Evolutionary conservation across 1,140 invertebrate genomes (phyloP).

Genomic region (Oncopeltus fasciatus): DNA sequence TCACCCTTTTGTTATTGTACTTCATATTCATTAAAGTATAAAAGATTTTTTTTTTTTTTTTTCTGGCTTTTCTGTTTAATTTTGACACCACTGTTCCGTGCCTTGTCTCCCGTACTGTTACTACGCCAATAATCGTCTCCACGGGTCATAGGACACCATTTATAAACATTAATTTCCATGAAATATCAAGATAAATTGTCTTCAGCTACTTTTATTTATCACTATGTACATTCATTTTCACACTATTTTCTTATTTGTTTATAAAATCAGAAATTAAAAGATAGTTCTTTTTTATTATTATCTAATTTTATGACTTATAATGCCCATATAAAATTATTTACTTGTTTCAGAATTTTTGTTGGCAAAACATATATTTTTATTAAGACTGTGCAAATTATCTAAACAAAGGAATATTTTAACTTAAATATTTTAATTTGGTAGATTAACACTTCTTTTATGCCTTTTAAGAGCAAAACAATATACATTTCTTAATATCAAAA

Average conservation of each 20-base stretch:
- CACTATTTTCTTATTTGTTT: neutral
- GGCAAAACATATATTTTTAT: neutral
- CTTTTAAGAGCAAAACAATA: no score
- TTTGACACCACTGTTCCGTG: neutral
- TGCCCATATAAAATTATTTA: neutral
- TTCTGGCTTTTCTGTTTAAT: neutral
- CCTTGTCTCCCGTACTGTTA: neutral
- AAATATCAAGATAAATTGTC: neutral
- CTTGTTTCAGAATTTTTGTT: neutral
- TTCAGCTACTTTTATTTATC: neutral
- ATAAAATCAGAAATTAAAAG: neutral
- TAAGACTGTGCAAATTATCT: no score
- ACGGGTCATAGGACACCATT: neutral
- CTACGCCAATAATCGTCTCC: neutral
- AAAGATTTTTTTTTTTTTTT: neutral
- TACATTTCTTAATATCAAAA: no score
- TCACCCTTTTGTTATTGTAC: neutral
- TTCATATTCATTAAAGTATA: neutral
- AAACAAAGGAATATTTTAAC: no score
- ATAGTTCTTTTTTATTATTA: neutral
- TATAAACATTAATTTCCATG: neutral
- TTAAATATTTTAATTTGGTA: neutral
- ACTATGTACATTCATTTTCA: neutral
- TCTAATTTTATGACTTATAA: neutral
- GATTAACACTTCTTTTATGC: no score